phyloP scores from a whole-genome alignment of 2,888 invertebrate genomes.

The Idaea dimidiata region DNA sequence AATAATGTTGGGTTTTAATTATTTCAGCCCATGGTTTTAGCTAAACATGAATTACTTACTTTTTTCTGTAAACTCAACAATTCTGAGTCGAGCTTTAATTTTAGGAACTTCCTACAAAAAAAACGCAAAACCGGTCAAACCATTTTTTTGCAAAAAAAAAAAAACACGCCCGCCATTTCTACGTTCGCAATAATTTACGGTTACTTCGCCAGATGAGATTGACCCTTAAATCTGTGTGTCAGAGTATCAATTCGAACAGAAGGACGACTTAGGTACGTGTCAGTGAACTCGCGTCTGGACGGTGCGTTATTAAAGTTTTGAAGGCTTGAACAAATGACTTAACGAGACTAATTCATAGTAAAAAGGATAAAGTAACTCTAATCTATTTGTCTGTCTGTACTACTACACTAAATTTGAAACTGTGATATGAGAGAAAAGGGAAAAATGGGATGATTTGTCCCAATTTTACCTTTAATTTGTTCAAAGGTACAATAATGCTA shows the following conservation, averaged over 20 bases:
- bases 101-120: not conserved
- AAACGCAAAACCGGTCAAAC: not conserved
- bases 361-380: too few relatives aligned
- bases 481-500: too few relatives aligned
- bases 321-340: not conserved
- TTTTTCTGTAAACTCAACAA: too few relatives aligned
- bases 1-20: too few relatives aligned
- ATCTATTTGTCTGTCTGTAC: too few relatives aligned
- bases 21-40: too few relatives aligned
- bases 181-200: not conserved
- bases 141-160: not conserved
- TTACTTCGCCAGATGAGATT: not conserved
- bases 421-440: too few relatives aligned
- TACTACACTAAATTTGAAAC: too few relatives aligned
- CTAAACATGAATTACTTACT: too few relatives aligned
- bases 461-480: too few relatives aligned
- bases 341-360: not conserved
- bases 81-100: not conserved
- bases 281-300: not conserved
- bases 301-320: not conserved
- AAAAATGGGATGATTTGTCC: too few relatives aligned
- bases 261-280: not conserved
- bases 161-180: not conserved
- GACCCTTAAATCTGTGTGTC: not conserved
- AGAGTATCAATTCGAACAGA: not conserved